These are phyloP conservation scores for Ormyrus pomaceus DNA, from an alignment of 2,888 invertebrate species.

Conservation along the genomic window DNA sequence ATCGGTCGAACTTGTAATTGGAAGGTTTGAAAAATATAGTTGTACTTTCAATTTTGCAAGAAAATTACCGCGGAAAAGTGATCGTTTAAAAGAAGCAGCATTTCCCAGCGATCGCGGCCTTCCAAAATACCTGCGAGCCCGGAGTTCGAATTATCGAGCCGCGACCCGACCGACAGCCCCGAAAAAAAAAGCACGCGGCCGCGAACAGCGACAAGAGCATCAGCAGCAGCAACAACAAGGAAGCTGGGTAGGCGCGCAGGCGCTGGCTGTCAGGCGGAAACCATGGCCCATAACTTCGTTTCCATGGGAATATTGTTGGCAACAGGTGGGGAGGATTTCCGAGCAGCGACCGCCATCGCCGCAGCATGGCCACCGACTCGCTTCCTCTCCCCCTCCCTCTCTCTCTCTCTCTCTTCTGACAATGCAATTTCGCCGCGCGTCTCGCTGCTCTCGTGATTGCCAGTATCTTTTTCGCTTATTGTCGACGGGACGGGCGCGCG, in stretches of 20 bases:
- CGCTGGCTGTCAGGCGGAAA: constrained; percentile 60
- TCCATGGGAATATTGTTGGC: constrained; percentile 73
- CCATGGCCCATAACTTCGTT: constrained; percentile 69
- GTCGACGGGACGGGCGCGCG: not conserved
- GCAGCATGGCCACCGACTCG: not conserved
- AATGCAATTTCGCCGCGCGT: constrained; percentile 52
- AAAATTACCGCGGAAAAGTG: no score
- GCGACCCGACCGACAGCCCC: no score
- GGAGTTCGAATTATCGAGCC: no score
- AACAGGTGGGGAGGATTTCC: constrained; percentile 74
- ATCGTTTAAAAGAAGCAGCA: no score
- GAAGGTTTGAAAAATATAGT: no score
- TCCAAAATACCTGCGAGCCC: no score
- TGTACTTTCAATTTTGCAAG: no score
- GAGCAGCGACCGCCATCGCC: constrained; percentile 62
- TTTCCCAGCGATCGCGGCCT: no score
- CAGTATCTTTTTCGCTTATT: constrained; percentile 44
- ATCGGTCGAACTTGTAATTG: no score
- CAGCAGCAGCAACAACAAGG: not conserved
- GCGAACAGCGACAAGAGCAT: no score
- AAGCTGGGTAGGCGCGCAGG: not conserved
- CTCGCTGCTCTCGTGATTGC: constrained; percentile 43
- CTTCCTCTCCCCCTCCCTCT: not conserved
- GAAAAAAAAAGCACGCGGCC: no score
- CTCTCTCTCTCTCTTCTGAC: constrained; percentile 24